These are phyloP conservation scores for Clamator glandarius DNA, from an alignment of 2,797 vertebrate genomes.

Conservation along the genomic window DNA sequence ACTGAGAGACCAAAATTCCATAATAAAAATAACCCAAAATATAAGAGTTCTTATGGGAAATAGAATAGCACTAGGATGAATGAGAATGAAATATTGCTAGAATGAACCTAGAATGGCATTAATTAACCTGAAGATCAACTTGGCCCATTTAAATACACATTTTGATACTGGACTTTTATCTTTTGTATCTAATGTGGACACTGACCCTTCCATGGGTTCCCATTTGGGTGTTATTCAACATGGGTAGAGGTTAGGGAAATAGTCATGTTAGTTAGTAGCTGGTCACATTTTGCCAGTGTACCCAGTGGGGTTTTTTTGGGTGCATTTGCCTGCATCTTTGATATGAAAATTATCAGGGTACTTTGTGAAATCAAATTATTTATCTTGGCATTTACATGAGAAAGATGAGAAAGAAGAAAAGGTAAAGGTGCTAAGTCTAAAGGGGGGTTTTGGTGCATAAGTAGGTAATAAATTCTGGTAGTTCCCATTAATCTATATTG, in stretches of 20 bases:
- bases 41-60: slow-evolving; percentile 27
- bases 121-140: slow-evolving; percentile 56
- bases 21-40: slow-evolving; percentile 29
- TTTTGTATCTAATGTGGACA: not conserved
- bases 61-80: not conserved
- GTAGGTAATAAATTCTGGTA: not conserved
- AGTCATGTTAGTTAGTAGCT: not conserved
- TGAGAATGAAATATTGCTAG: not conserved
- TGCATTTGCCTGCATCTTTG: not conserved
- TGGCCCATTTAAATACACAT: slow-evolving; percentile 12
- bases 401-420: not conserved
- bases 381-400: not conserved
- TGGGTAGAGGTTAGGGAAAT: not conserved
- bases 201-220: not conserved
- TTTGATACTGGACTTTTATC: not conserved
- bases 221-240: not conserved
- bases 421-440: not conserved
- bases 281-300: not conserved
- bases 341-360: not conserved
- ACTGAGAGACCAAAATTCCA: slow-evolving; percentile 11
- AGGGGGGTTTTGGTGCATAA: not conserved
- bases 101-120: slow-evolving; percentile 30
- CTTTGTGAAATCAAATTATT: not conserved
- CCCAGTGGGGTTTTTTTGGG: not conserved
- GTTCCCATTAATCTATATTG: not conserved